phyloP scores from a whole-genome alignment of 2,797 vertebrate genomes.

The Platalea minor region DNA sequence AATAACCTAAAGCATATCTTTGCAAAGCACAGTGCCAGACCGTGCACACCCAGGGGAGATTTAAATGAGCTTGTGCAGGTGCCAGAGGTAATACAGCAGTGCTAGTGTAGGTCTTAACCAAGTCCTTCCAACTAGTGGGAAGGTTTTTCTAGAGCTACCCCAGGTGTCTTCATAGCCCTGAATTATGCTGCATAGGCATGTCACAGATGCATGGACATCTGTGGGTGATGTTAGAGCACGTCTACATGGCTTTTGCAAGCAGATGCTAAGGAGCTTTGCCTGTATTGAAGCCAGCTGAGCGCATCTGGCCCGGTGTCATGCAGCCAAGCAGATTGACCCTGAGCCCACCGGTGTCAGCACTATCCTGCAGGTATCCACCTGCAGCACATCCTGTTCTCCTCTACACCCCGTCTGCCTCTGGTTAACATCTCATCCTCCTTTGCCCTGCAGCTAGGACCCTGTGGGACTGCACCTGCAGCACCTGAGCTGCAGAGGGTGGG shows the following conservation, averaged over 20 bases:
- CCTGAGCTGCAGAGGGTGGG: not conserved
- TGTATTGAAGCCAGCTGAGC: not conserved
- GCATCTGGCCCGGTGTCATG: not conserved
- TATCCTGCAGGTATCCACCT: not conserved
- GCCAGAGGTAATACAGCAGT: not conserved
- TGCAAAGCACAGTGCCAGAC: not conserved
- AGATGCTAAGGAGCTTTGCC: not conserved
- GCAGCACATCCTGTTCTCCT: rapidly evolving
- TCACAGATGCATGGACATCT: not conserved
- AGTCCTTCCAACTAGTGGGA: not conserved
- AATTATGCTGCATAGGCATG: not conserved
- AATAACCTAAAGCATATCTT: not conserved
- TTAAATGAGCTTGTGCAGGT: not conserved
- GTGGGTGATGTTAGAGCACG: not conserved
- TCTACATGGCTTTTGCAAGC: not conserved
- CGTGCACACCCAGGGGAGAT: not conserved
- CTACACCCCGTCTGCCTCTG: not conserved
- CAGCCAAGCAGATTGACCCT: not conserved
- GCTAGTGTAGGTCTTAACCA: not conserved
- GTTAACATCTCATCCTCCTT: not conserved
- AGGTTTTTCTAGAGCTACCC: not conserved
- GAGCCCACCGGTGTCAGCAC: not conserved
- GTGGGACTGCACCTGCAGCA: not conserved
- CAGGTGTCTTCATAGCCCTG: not conserved
- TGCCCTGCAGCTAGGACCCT: not conserved